Conservation (phyloP, 2,888 invertebrate genomes). For the Leptinotarsa tumamoca region DNA sequence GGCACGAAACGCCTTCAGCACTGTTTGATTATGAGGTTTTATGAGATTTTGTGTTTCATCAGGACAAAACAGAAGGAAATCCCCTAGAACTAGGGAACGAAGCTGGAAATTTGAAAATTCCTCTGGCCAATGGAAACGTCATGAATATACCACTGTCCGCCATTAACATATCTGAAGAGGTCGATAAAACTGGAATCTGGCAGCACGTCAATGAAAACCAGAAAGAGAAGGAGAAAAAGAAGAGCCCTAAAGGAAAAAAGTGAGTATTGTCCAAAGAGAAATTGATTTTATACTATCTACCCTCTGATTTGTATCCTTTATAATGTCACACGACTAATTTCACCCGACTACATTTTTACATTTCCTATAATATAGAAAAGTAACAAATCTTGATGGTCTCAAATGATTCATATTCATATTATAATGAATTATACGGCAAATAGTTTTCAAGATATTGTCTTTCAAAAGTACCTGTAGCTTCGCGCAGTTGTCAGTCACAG, state of each 20-base stretch:
- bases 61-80: slow-evolving; percentile 29
- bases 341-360: too few relatives aligned
- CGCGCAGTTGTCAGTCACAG: too few relatives aligned
- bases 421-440: too few relatives aligned
- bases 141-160: slow-evolving; percentile 89
- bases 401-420: too few relatives aligned
- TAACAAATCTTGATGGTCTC: too few relatives aligned
- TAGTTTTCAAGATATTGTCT: too few relatives aligned
- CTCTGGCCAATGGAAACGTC: slow-evolving; percentile 88
- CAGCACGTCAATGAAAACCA: slow-evolving; percentile 86
- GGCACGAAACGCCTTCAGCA: neutral
- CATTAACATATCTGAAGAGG: slow-evolving; percentile 93
- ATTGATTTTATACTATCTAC: too few relatives aligned
- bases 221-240: slow-evolving; percentile 62
- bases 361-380: too few relatives aligned
- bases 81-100: slow-evolving; percentile 50
- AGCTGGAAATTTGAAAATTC: slow-evolving; percentile 80
- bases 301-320: too few relatives aligned
- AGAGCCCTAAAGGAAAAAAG: slow-evolving; percentile 53
- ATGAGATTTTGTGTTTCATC: slow-evolving; percentile 30
- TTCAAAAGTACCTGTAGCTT: too few relatives aligned
- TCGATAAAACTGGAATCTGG: slow-evolving; percentile 94
- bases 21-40: neutral
- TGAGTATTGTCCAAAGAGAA: slow-evolving; percentile 26
- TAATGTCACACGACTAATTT: too few relatives aligned